Evolutionary conservation across 2,888 invertebrate species (phyloP).

Genomic region (Synanthedon tipuliformis): DNA sequence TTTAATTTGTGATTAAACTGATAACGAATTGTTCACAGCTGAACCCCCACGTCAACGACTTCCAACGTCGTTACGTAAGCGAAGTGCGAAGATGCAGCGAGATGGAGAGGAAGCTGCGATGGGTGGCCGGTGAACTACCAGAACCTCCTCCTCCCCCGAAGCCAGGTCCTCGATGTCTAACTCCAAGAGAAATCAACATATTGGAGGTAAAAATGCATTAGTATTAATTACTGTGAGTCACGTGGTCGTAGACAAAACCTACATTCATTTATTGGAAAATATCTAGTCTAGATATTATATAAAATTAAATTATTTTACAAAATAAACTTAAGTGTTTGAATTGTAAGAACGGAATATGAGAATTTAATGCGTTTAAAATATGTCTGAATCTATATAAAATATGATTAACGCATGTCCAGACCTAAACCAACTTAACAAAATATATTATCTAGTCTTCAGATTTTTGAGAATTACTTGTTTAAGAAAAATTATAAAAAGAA

Average conservation of each 20-base stretch:
- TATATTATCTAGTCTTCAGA: too few relatives aligned
- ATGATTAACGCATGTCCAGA: too few relatives aligned
- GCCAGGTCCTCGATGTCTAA: conserved; percentile 36
- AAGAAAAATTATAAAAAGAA: too few relatives aligned
- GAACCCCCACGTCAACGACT: conserved; percentile 61
- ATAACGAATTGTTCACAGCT: conserved; percentile 23
- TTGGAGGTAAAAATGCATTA: conserved; percentile 34
- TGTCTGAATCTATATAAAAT: too few relatives aligned
- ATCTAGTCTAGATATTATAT: too few relatives aligned
- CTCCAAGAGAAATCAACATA: conserved; percentile 55
- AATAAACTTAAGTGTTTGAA: neutral
- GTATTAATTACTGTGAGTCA: neutral
- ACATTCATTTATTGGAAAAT: too few relatives aligned
- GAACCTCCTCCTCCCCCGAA: conserved; percentile 57
- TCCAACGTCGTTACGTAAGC: conserved; percentile 57
- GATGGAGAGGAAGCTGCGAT: conserved; percentile 60
- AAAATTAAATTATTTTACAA: neutral
- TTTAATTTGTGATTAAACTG: too few relatives aligned
- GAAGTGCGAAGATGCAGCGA: conserved; percentile 62
- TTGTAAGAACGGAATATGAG: too few relatives aligned
- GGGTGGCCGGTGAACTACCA: conserved; percentile 54
- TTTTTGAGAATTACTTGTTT: too few relatives aligned
- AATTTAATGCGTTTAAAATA: too few relatives aligned
- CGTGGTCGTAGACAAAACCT: too few relatives aligned
- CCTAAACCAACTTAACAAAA: too few relatives aligned